These are phyloP conservation scores for Stenodera caucasica DNA, from an alignment of 2,888 invertebrate genomes.

Conservation along the genomic window DNA sequence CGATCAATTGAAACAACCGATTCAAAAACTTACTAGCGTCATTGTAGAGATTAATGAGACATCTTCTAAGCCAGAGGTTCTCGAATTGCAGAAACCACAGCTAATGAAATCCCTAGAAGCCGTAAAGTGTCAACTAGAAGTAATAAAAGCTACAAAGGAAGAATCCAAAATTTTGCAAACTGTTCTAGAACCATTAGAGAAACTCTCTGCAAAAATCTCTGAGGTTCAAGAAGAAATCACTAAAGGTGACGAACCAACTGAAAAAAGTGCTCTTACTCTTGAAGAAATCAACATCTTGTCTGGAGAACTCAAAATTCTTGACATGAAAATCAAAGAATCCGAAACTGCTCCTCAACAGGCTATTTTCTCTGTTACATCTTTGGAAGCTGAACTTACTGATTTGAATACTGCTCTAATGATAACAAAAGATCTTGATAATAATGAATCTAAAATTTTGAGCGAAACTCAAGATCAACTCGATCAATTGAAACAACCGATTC, in stretches of 20 bases:
- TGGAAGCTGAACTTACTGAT: constrained; percentile 4
- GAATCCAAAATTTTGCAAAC: neutral
- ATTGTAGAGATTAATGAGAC: constrained; percentile 26
- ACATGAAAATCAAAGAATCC: neutral
- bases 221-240: constrained; percentile 13
- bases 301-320: constrained; percentile 11
- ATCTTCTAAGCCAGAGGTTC: constrained; percentile 25
- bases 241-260: constrained; percentile 1
- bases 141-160: neutral
- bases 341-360: neutral
- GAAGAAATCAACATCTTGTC: neutral
- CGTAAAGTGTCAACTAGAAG: constrained; percentile 25
- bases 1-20: constrained; percentile 28
- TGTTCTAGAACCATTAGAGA: neutral
- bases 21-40: constrained; percentile 32
- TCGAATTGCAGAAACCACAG: constrained; percentile 26
- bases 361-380: constrained; percentile 1
- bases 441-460: neutral
- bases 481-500: constrained; percentile 31
- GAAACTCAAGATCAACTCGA: constrained; percentile 9
- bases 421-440: neutral
- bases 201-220: constrained; percentile 5
- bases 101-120: constrained; percentile 27
- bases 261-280: too few relatives aligned
- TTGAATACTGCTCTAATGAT: neutral